These are phyloP conservation scores for Macaria liturata DNA, from an alignment of 2,888 invertebrate species.

Conservation along the genomic window DNA sequence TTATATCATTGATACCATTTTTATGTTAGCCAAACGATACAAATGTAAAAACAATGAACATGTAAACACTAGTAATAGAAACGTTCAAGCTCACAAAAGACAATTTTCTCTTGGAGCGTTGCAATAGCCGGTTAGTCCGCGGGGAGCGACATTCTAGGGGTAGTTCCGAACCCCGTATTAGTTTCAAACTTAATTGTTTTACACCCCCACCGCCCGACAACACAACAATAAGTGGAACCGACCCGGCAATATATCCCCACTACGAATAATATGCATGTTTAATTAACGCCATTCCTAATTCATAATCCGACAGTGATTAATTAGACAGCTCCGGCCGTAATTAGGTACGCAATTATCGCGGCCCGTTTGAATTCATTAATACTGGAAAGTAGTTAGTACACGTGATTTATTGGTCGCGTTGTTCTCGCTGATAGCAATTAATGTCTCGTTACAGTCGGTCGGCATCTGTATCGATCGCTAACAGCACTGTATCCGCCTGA, in stretches of 20 bases:
- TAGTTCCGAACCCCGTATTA: slow-evolving; percentile 43
- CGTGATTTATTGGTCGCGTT: slow-evolving; percentile 73
- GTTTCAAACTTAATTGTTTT: slow-evolving; percentile 65
- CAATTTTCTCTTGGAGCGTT: slow-evolving; percentile 39
- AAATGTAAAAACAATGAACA: neutral
- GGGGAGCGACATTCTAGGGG: slow-evolving; percentile 41
- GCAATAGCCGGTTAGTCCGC: slow-evolving; percentile 43
- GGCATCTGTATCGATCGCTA: slow-evolving; percentile 48
- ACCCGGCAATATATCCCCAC: slow-evolving; percentile 50
- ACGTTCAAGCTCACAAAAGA: slow-evolving; percentile 36
- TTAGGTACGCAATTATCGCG: slow-evolving; percentile 81
- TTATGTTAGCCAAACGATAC: neutral
- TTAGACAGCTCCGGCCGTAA: slow-evolving; percentile 74
- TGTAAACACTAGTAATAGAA: slow-evolving; percentile 10
- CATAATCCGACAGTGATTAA: slow-evolving; percentile 82
- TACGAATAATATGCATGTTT: slow-evolving; percentile 79
- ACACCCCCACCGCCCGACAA: slow-evolving; percentile 31
- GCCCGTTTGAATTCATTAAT: slow-evolving; percentile 80
- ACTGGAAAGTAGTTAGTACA: slow-evolving; percentile 64
- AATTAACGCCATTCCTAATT: slow-evolving; percentile 79
- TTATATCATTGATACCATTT: too few relatives aligned
- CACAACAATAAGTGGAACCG: slow-evolving; percentile 31
- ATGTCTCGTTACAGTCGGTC: slow-evolving; percentile 62
- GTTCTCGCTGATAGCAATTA: slow-evolving; percentile 67
- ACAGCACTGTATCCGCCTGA: slow-evolving; percentile 43